Percentiles rank a stretch among this genome's conserved stretches.
Conservation (phyloP, 2,113 vertebrate species). For the Phalacrocorax aristotelis region DNA sequence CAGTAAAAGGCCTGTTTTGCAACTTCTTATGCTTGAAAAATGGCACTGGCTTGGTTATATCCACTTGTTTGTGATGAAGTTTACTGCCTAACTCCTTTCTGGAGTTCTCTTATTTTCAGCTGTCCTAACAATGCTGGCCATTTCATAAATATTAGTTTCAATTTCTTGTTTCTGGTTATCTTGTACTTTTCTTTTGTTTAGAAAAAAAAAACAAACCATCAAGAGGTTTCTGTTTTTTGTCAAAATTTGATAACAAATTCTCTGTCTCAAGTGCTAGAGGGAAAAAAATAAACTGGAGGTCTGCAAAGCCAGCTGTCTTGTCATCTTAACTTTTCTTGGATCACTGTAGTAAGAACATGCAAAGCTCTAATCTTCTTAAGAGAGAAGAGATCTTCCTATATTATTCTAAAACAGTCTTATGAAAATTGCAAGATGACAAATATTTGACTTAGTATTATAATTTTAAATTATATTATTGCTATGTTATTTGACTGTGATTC, state of each 20-base stretch:
- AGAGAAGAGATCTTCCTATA: not conserved
- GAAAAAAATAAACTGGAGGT: not conserved
- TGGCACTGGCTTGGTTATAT: not conserved
- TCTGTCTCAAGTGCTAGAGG: not conserved
- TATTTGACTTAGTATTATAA: conserved; percentile 1
- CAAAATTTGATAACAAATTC: not conserved
- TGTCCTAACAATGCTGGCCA: not conserved
- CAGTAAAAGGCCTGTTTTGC: not conserved
- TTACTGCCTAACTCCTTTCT: not conserved
- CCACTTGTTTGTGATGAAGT: not conserved
- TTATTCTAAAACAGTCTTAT: not conserved
- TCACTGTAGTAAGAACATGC: not conserved
- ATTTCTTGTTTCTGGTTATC: not conserved
- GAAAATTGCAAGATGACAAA: not conserved
- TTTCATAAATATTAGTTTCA: not conserved
- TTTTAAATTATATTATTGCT: not conserved
- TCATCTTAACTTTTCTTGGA: not conserved
- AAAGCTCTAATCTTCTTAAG: not conserved
- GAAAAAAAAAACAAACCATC: not conserved
- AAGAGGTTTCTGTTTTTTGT: not conserved
- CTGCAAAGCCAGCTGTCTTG: not conserved
- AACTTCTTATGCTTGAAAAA: not conserved
- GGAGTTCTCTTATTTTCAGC: not conserved
- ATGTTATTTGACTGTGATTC: conserved; percentile 18
- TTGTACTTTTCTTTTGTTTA: not conserved